These are phyloP conservation scores for Struthio camelus DNA, from an alignment of 2,113 vertebrate species.

Conservation along the genomic window DNA sequence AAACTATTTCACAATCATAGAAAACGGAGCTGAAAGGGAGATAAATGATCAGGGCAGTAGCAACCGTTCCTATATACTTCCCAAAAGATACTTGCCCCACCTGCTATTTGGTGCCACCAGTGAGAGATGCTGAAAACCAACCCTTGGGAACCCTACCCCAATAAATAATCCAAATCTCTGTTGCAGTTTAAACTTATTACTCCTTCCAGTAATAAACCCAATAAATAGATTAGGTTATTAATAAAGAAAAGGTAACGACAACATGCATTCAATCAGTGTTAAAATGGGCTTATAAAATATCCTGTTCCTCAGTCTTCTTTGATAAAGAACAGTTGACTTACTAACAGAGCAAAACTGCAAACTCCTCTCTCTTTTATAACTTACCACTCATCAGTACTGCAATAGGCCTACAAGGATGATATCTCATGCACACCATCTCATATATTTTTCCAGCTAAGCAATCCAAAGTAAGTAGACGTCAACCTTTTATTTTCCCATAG, in stretches of 20 bases:
- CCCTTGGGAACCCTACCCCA: neutral
- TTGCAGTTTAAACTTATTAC: neutral
- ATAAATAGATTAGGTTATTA: neutral
- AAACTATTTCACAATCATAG: neutral
- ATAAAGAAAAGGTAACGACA: neutral
- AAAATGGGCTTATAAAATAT: neutral
- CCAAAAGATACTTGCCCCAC: neutral
- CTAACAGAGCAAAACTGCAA: neutral
- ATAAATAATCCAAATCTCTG: neutral
- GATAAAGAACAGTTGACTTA: neutral
- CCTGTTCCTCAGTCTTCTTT: neutral
- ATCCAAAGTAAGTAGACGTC: conserved; percentile 44
- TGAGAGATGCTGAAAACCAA: neutral
- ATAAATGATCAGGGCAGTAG: neutral
- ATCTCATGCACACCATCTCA: accelerated
- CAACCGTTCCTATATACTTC: neutral
- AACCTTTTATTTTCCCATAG: neutral
- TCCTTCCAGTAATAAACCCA: neutral
- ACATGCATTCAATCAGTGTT: neutral
- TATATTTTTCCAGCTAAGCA: conserved; percentile 35
- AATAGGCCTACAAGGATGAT: neutral
- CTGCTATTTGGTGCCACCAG: neutral
- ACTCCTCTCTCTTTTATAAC: neutral
- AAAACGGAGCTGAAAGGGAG: neutral
- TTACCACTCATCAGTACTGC: neutral